Base-by-base conservation (phyloP, 2,888 invertebrate species). In the Allygus modestus region DNA sequence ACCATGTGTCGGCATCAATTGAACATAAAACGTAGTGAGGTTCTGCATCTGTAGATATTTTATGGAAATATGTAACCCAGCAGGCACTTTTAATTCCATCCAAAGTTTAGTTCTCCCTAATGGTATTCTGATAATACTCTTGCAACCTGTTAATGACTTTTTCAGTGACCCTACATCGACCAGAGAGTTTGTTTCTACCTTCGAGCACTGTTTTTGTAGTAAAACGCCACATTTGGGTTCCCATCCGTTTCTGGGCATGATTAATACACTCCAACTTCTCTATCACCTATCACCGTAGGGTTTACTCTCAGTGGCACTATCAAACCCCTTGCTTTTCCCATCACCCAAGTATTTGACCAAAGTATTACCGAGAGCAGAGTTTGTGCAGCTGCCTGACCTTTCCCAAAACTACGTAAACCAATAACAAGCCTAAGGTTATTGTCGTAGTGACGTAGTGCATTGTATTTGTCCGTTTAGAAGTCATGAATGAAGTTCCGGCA, bases 1-100 rank as follows among this genome's bases (percentile, higher is more conserved):
- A 79, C 79, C 51, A 51, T 17, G 79, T 51, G 28, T 73, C 73
- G 11, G 81, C 31, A 2, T 58, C 81, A 17, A 81, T 51, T n/a
- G 58, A 58, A 33, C 81, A 81, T 31, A 51, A 23, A 9, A 58
- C 81, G 33, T 81, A 54, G 26, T 79, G 81, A 0, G 81, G 81
- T 4, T 81, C 81, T 7, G 51, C 54, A n/a, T 81, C 58, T 58
- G 81, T 81, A 0, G 81, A 54, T 1, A 58, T n/a, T 54, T 28
- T 81, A n/a, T 81, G 81, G 58, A 31, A 51, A 23, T 81, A 81
- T n/a, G 81, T 33, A 26, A 58, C 81, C 81, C 81, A 81, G 54
- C 81, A 81, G 0, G 81, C 31, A 20, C 31, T 81, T 28, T 51
- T 81, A 58, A 33, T 54, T 81, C 58, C 81, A 12, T 81, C 81